Conservation (phyloP, 2,888 invertebrate species). For the Ormyrus rosae region DNA sequence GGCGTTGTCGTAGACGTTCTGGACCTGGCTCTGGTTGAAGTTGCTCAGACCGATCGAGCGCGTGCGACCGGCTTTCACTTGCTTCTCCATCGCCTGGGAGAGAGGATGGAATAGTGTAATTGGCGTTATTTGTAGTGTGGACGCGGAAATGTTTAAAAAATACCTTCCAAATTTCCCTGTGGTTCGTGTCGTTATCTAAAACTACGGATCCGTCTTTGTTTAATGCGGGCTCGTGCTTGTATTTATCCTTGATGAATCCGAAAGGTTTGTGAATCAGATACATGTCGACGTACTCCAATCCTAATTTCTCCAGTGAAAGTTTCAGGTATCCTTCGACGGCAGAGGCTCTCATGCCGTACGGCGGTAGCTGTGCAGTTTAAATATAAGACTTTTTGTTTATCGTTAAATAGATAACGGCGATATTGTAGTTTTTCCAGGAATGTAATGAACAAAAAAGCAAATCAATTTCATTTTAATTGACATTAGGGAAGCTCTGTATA, state of each 20-base stretch:
- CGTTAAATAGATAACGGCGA: too few species aligned
- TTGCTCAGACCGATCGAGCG: constrained; percentile 88
- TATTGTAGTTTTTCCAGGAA: too few species aligned
- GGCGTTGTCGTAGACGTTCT: constrained; percentile 79
- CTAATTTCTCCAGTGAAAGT: constrained; percentile 81
- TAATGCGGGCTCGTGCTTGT: constrained; percentile 77
- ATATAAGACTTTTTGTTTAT: too few species aligned
- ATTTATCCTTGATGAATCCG: constrained; percentile 79
- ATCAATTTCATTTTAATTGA: too few species aligned
- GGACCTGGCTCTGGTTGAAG: constrained; percentile 84
- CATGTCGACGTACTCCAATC: constrained; percentile 85
- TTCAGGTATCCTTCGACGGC: constrained; percentile 82
- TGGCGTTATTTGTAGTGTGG: neutral
- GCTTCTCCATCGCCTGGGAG: constrained; percentile 83
- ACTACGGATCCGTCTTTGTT: constrained; percentile 80
- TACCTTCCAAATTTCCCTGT: constrained; percentile 85
- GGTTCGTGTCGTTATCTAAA: constrained; percentile 81
- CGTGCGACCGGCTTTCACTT: constrained; percentile 81
- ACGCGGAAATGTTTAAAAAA: neutral
- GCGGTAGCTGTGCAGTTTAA: constrained; percentile 78
- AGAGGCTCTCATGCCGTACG: constrained; percentile 81
- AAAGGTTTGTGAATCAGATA: constrained; percentile 88
- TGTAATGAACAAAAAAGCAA: too few species aligned
- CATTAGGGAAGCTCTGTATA: too few species aligned
- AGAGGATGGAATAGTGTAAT: neutral